Evolutionary conservation across 2,797 vertebrate genomes (phyloP).

Genomic region (Pipistrellus pipistrellus): DNA sequence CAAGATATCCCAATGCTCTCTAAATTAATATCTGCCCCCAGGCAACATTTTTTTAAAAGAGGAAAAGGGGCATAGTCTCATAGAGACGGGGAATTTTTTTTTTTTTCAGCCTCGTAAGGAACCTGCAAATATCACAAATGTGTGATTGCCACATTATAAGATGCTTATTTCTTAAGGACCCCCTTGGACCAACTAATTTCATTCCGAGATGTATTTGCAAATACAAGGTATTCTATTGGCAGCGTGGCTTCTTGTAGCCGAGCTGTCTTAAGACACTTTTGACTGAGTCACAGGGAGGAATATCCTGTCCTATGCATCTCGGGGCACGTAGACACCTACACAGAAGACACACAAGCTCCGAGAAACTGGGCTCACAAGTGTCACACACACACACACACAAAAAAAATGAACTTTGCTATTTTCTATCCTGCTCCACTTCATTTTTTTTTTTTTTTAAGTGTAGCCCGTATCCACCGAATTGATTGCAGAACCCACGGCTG

Average conservation of each 20-base stretch:
- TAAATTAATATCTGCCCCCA: not conserved
- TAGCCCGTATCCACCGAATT: not conserved
- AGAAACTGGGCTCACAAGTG: not conserved
- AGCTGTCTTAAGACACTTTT: not conserved
- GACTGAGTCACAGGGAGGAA: not conserved
- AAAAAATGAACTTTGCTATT: not conserved
- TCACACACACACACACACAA: no score
- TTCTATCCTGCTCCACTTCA: not conserved
- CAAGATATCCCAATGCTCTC: not conserved
- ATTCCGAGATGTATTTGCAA: conserved; percentile 42
- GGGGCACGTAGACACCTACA: not conserved
- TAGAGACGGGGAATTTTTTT: not conserved
- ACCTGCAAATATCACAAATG: conserved; percentile 9
- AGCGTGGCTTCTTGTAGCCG: conserved; percentile 1
- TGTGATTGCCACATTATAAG: not conserved
- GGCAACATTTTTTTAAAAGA: not conserved
- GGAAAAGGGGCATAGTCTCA: not conserved
- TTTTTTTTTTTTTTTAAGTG: not conserved
- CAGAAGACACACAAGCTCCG: not conserved
- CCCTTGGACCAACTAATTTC: conserved; percentile 12
- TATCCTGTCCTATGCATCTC: not conserved
- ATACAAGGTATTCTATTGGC: conserved; percentile 5
- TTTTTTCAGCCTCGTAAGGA: not conserved
- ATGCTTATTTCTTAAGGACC: conserved; percentile 26
- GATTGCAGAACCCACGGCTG: not conserved